These are phyloP conservation scores for Oegoconia quadripuncta DNA, from an alignment of 2,888 invertebrate genomes.

Conservation along the genomic window DNA sequence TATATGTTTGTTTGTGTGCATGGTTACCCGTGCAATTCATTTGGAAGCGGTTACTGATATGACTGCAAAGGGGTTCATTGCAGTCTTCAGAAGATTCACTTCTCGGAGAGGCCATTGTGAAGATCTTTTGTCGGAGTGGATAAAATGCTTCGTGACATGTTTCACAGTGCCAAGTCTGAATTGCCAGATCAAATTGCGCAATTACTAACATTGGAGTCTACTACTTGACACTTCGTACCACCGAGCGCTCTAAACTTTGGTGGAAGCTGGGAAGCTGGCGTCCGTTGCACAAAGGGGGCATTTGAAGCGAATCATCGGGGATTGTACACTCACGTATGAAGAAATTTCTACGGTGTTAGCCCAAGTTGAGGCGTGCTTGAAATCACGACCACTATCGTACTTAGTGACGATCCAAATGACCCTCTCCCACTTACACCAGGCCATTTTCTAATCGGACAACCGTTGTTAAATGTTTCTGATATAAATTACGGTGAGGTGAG, in stretches of 20 bases:
- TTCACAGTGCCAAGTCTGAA: background rate
- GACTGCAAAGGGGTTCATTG: constrained; percentile 27
- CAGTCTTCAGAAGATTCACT: constrained; percentile 23
- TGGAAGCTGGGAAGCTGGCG: constrained; percentile 19
- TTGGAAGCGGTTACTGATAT: constrained; percentile 32
- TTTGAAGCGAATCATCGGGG: constrained; percentile 11
- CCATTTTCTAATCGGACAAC: too few species aligned
- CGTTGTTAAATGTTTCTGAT: constrained; percentile 17
- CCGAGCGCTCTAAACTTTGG: constrained; percentile 19
- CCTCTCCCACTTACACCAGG: constrained; percentile 20
- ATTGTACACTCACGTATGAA: constrained; percentile 17
- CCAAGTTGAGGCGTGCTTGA: constrained; percentile 21
- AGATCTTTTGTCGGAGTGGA: constrained; percentile 16
- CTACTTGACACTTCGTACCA: constrained; percentile 18
- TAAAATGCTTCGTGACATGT: background rate
- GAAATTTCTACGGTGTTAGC: constrained; percentile 19
- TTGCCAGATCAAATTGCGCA: background rate
- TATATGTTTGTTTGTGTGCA: constrained; percentile 21
- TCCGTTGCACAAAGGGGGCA: constrained; percentile 10
- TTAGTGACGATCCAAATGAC: constrained; percentile 19
- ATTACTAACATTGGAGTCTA: constrained; percentile 1
- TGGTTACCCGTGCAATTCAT: constrained; percentile 28
- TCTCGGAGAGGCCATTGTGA: constrained; percentile 20
- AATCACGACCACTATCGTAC: constrained; percentile 18
- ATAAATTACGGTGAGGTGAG: constrained; percentile 5